Conservation (phyloP, 2,797 vertebrate species). For the Paguma larvata region DNA sequence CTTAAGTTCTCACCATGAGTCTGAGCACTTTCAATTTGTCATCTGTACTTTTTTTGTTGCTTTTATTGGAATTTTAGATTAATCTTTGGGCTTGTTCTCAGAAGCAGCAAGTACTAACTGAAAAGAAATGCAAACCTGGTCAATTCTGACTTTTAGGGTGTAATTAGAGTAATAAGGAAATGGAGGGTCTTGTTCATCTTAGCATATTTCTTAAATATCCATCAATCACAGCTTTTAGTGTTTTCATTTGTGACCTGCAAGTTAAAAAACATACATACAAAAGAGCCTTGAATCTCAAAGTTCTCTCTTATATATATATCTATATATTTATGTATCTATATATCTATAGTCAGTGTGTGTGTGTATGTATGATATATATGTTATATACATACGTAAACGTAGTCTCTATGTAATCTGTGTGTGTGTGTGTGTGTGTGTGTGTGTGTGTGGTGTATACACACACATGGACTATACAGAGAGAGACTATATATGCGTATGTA, state of each 20-base stretch:
- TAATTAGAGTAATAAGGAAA: slow-evolving; percentile 71
- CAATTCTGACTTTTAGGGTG: slow-evolving; percentile 56
- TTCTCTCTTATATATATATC: background rate
- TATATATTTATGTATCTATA: background rate
- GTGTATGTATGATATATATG: background rate
- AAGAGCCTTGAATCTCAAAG: background rate
- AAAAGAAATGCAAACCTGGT: slow-evolving; percentile 68
- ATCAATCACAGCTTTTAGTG: background rate
- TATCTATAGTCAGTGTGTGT: background rate
- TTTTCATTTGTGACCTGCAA: slow-evolving; percentile 55
- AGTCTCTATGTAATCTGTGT: background rate
- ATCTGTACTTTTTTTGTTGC: slow-evolving; percentile 33
- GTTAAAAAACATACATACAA: slow-evolving; percentile 8
- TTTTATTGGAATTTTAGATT: slow-evolving; percentile 74
- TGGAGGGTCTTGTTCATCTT: slow-evolving; percentile 43
- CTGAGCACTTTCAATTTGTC: slow-evolving; percentile 34
- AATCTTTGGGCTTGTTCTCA: slow-evolving; percentile 72
- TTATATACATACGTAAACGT: background rate
- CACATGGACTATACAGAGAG: no score
- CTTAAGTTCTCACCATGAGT: slow-evolving; percentile 64
- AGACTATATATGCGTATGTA: background rate
- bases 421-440: no score
- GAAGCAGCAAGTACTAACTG: slow-evolving; percentile 56
- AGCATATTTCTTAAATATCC: background rate
- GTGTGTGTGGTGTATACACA: no score